phyloP scores from a whole-genome alignment of 2,888 invertebrate genomes.

The Spisula solida region DNA sequence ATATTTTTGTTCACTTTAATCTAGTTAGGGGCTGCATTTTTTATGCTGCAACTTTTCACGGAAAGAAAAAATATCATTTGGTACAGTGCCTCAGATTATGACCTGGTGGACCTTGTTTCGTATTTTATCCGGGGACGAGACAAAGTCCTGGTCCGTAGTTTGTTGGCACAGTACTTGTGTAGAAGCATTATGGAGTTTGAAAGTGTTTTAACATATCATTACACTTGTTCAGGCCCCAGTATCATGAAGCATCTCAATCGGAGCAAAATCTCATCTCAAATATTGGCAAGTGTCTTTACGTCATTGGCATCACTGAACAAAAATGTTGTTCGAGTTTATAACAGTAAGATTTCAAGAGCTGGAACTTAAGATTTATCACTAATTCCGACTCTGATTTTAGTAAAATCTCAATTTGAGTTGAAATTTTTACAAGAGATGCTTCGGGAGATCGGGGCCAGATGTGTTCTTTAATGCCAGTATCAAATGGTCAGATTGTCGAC shows the following conservation, averaged over 20 bases:
- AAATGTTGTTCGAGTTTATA: too few species aligned
- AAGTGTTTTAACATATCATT: constrained; percentile 21
- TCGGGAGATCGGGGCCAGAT: too few species aligned
- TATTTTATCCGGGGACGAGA: not conserved
- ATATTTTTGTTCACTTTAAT: not conserved
- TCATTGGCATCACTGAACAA: too few species aligned
- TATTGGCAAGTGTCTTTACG: too few species aligned
- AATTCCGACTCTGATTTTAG: too few species aligned
- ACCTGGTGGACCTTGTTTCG: not conserved
- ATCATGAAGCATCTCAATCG: too few species aligned
- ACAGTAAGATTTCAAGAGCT: too few species aligned
- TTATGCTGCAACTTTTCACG: not conserved
- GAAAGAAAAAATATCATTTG: not conserved
- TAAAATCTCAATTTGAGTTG: too few species aligned
- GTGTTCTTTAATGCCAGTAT: not conserved
- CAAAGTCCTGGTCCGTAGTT: not conserved
- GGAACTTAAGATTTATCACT: too few species aligned
- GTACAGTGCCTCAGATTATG: not conserved
- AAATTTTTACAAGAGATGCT: too few species aligned
- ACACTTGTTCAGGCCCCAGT: too few species aligned
- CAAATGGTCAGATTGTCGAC: not conserved
- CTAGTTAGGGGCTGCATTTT: not conserved
- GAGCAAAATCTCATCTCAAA: too few species aligned
- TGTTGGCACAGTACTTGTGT: not conserved
- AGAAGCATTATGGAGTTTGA: not conserved